Evolutionary conservation across 2,888 invertebrate species (phyloP), one percentile per base, ranked within the genome.

Genomic region (Monopis laevigella): DNA sequence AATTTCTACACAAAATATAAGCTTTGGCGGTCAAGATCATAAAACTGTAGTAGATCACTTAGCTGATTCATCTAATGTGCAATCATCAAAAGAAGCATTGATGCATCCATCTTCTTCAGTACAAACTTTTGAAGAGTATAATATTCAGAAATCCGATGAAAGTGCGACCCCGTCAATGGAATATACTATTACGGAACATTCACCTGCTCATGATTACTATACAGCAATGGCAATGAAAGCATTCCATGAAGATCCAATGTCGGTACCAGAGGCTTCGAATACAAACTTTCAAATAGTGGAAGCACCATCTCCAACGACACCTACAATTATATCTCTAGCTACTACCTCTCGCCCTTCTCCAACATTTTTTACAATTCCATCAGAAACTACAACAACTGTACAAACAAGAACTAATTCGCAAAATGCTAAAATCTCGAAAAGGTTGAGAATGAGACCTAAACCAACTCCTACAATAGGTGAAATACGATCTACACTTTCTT

Each of bases 1-100:
- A 0, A 56, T 75, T 46, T 80, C 80, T 2, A 70, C 69, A 1
- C 80, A 80, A 52, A 78, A 74, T 45, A 66, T 81, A 29, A 71
- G 59, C 42, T 77, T 80, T 51, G 74, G 73, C 8, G 67, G 68
- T 14, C 61, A 68, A 49, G 72, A 71, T 39, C 69, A 67, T 44
- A 59, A 68, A 43, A 68, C 68, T 10, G 62, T 62, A 4, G 59
- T 73, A 6, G 70, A 77, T 48, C 75, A 77, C 49, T 51, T 73
- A 39, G 61, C 59, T 18, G 67, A 69, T 41, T 55, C 56, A 11
- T 62, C 21, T 14, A 26, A 34, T 18, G 27, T 41, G 10, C 19
- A 21, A 21, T 21, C 32, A 3, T 36, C 36, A 7, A 21, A 36
- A 36, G 39, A 43, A 10, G 16, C 38, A 5, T 4, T 41, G n/a